These are phyloP conservation scores for Axinella damicornis DNA, from an alignment of 37 sponge, comb jelly and placozoan species.

Conservation along the genomic window DNA sequence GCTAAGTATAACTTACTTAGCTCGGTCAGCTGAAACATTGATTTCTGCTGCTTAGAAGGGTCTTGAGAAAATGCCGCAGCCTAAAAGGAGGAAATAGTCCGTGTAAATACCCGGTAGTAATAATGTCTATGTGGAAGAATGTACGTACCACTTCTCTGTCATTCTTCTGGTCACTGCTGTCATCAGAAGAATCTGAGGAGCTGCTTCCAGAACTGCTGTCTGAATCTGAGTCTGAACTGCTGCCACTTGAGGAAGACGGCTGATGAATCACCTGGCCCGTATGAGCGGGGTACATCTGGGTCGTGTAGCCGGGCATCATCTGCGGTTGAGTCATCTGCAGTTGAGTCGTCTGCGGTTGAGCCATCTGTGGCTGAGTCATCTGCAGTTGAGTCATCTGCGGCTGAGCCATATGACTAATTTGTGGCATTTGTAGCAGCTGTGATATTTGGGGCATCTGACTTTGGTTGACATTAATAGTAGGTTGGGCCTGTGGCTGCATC, in stretches of 20 bases:
- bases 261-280: slow-evolving; percentile 6
- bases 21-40: not conserved
- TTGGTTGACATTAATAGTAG: not conserved
- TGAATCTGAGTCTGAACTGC: slow-evolving; percentile 30
- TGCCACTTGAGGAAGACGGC: not conserved
- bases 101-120: too few relatives aligned
- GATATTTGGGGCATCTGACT: slow-evolving; percentile 11
- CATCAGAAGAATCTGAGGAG: slow-evolving; percentile 37
- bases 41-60: not conserved
- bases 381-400: too few relatives aligned
- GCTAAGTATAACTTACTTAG: too few relatives aligned
- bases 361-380: too few relatives aligned
- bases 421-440: not conserved
- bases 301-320: not conserved
- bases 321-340: too few relatives aligned
- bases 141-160: slow-evolving; percentile 54
- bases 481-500: not conserved
- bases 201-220: slow-evolving; percentile 51
- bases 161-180: slow-evolving; percentile 33
- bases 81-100: not conserved
- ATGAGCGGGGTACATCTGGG: too few relatives aligned
- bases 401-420: not conserved
- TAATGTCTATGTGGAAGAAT: too few relatives aligned
- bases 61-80: not conserved
- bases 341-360: too few relatives aligned